Evolutionary conservation across 2,888 invertebrate species (phyloP).

Genomic region (Cheilosia impressa): DNA sequence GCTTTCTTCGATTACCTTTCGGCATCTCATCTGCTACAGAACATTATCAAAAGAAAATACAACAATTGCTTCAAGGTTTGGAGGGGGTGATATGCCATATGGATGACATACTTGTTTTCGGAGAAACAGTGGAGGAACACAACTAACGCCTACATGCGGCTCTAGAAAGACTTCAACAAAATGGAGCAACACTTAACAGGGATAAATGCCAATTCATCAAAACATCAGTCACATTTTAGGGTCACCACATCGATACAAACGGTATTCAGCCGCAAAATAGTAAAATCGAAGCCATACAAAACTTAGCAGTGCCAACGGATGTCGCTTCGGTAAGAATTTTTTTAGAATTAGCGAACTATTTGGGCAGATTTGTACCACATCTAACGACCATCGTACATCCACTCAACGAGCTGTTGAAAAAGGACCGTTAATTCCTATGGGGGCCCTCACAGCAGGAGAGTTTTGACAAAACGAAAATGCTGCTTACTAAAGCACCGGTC

Average conservation of each 20-base stretch:
- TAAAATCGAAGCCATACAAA: conserved; percentile 38
- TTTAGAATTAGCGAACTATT: conserved; percentile 18
- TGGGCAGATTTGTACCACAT: conserved; percentile 34
- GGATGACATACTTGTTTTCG: conserved; percentile 57
- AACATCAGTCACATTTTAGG: conserved; percentile 32
- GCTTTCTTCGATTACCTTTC: conserved; percentile 48
- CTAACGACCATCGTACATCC: conserved; percentile 17
- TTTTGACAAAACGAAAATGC: neutral
- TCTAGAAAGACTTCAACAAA: conserved; percentile 23
- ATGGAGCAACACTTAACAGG: conserved; percentile 34
- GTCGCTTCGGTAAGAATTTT: conserved; percentile 33
- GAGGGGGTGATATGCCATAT: conserved; percentile 51
- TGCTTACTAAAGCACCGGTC: conserved; percentile 1
- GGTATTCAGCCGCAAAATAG: conserved; percentile 36
- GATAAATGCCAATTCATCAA: conserved; percentile 46
- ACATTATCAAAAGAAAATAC: conserved; percentile 43
- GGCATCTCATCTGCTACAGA: conserved; percentile 52
- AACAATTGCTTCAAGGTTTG: conserved; percentile 29
- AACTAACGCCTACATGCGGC: conserved; percentile 41
- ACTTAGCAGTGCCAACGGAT: conserved; percentile 2
- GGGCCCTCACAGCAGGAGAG: conserved; percentile 3
- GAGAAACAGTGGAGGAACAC: conserved; percentile 12
- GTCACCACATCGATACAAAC: conserved; percentile 39
- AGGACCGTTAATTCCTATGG: conserved; percentile 7
- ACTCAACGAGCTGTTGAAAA: conserved; percentile 24